Evolutionary conservation across 2,113 vertebrate genomes (phyloP), one percentile per base, ranked within the genome.

Genomic region (Lates calcarifer): DNA sequence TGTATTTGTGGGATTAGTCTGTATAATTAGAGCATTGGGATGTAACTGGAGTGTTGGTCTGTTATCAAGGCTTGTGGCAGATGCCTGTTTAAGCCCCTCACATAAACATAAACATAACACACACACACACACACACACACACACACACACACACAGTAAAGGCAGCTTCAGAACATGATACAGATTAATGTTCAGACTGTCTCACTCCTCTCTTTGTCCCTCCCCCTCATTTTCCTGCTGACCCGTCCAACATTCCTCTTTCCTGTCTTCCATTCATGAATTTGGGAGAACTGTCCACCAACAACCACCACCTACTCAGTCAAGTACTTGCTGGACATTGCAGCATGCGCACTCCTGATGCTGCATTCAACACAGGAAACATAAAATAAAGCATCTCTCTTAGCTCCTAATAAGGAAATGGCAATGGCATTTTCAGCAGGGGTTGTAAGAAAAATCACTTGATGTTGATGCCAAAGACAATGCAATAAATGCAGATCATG

Each of bases 11-110:
- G 86, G 90, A 91, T 90, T 91, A 90, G 73, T 85, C 69, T 63
- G 33, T 41, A 81, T 83, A 90, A 91, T 91, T 87, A 87, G 72
- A 91, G 85, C 84, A 60, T 6, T 77, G 84, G 87, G 85, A 89
- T 68, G 86, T 61, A 62, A 74, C 76, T 73, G 57, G 53, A 79
- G 66, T 77, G 83, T 77, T 11, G 78, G 56, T 83, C 86, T 73
- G 82, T 79, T 89, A 80, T 91, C 77, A 78, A 82, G 83, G 83
- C 79, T 81, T 61, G 79, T 76, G 84, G 60, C 90, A 92, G 88
- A 92, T 88, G 89, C 81, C 78, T 61, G 75, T 88, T 74, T 85
- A 89, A 86, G 77, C 76, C 74, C 35, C 53, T 39, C 45, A 65
- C 49, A 39, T 71, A 61, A 43, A 53, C 62, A 70, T 29, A 35